phyloP scores from a whole-genome alignment of 2,888 invertebrate species.

The Atethmia centrago region DNA sequence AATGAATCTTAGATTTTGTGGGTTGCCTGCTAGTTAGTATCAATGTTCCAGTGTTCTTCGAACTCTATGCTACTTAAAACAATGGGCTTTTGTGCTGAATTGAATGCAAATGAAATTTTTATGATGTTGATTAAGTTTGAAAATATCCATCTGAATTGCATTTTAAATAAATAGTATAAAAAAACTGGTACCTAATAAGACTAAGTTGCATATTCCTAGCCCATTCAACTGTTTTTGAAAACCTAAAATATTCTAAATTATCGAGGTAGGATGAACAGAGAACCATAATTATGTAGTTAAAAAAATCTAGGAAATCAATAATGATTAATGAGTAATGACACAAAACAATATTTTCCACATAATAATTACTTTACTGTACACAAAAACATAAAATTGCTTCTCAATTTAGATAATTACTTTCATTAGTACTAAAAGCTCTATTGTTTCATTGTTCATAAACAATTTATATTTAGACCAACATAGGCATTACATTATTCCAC shows the following conservation, averaged over 20 bases:
- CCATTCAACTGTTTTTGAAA: not conserved
- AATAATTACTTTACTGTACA: not conserved
- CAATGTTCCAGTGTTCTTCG: not conserved
- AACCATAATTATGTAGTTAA: not conserved
- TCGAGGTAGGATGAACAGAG: not conserved
- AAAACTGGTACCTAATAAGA: not conserved
- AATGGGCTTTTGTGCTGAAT: not conserved
- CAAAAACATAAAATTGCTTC: not conserved
- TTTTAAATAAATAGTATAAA: not conserved
- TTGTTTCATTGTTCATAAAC: slow-evolving; percentile 14
- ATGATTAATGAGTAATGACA: not conserved
- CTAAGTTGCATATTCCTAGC: not conserved
- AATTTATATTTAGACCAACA: not conserved
- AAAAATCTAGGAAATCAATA: not conserved
- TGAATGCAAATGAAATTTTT: not conserved
- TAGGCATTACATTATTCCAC: too few species aligned
- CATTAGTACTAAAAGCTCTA: slow-evolving; percentile 6
- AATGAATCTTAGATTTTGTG: too few species aligned
- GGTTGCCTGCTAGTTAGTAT: too few species aligned
- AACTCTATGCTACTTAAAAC: not conserved
- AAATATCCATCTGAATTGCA: not conserved
- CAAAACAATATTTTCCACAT: not conserved
- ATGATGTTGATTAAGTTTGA: not conserved
- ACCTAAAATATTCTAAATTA: not conserved
- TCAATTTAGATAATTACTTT: slow-evolving; percentile 13